Base-by-base conservation (phyloP, 2,888 invertebrate genomes). In the Thyatira batis region DNA sequence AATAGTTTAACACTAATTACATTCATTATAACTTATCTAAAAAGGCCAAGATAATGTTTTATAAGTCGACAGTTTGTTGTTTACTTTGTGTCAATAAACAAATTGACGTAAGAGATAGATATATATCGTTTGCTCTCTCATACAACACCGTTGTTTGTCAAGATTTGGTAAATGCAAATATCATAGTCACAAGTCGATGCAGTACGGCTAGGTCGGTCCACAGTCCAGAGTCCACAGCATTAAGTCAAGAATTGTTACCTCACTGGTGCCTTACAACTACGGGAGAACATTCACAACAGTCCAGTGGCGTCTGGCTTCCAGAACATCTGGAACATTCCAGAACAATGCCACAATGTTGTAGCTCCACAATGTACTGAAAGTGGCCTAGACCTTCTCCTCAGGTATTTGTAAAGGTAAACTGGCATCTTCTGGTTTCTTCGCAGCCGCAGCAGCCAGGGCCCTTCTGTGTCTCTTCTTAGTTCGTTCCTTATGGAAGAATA, bases 401-500 rank as follows among this genome's bases (percentile, higher is more conserved):
- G 86, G 87, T 11, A 76, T 78, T 62, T 89, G 89, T 70, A 91
- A 59, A 13, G 88, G 87, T 23, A 89, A 61, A 63, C 80, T 86
- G 0, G 87, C 76, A 10, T 89, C 89, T 66, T 90, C 89, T 20
- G 83, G 70, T 53, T 79, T 85, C 49, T 75, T 84, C 0, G 82
- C 73, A 1, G 84, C 79, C 0, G 80, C 76, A 0, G 84, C 79
- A 4, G 82, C 82, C 3, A 89, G 57, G 0, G 87, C 84, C 45
- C 85, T 66, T 65, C 85, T 87, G 52, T 89, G 91, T 58, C 92
- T 81, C 73, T 94, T 95, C 83, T 94, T 95, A 49, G 91, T 90
- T 51, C 94, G 87, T 68, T 95, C 94, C 60, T 94, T 93, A 73
- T 95, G 93, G 86, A 96, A 95, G 85, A 96, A 96, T 11, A 96